Percentiles rank a stretch among this genome's conserved stretches.
These are phyloP conservation scores for Cydia strobilella DNA, from an alignment of 1,140 invertebrate genomes.

Conservation along the genomic window DNA sequence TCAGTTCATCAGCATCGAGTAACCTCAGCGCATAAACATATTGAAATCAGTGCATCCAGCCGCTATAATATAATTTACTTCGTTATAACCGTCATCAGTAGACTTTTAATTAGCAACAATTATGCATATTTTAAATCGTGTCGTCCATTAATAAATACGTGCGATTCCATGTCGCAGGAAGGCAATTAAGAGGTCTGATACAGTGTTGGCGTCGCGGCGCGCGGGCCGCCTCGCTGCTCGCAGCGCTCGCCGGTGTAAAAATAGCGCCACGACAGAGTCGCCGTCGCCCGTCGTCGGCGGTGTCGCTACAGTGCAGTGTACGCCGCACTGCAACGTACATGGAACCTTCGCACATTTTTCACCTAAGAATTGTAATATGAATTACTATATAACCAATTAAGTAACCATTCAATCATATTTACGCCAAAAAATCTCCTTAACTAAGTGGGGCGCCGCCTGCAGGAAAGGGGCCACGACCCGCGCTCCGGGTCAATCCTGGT, in stretches of 20 bases:
- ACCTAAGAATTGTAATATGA: neutral
- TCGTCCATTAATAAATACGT: slow-evolving; percentile 32
- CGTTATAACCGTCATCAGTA: slow-evolving; percentile 38
- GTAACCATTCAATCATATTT: no score
- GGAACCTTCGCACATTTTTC: neutral
- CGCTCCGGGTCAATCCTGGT: no score
- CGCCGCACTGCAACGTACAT: neutral
- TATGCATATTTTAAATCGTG: slow-evolving; percentile 47
- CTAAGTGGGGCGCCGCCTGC: no score
- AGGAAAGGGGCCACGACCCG: no score
- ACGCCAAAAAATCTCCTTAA: no score
- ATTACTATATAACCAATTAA: neutral
- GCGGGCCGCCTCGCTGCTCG: neutral
- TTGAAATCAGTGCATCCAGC: slow-evolving; percentile 35
- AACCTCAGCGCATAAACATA: slow-evolving; percentile 19
- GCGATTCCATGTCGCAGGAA: slow-evolving; percentile 29
- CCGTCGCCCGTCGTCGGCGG: neutral
- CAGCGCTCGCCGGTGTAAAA: neutral
- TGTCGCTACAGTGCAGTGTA: neutral
- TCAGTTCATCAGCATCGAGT: neutral
- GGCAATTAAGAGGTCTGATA: slow-evolving; percentile 26
- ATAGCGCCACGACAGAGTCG: neutral
- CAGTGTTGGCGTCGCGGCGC: neutral
- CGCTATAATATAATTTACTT: slow-evolving; percentile 38
- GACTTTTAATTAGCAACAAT: slow-evolving; percentile 50